Percentiles rank a stretch among this genome's conserved stretches.
phyloP scores from a whole-genome alignment of 1,140 invertebrate species.

The Tribolium castaneum region DNA sequence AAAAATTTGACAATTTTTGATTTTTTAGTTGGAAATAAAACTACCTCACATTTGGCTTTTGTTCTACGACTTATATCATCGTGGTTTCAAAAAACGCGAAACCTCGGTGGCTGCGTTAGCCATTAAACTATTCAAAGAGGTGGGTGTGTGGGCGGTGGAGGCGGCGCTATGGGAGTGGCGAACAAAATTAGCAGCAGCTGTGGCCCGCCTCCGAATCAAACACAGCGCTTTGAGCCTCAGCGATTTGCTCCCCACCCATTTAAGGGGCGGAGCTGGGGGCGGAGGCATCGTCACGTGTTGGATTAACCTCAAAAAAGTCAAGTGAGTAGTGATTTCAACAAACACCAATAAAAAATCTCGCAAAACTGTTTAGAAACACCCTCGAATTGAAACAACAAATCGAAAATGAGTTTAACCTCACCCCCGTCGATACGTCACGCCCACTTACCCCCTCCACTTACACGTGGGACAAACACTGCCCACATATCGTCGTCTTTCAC shows the following conservation, averaged over 20 bases:
- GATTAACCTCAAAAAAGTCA: slow-evolving; percentile 79
- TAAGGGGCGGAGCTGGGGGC: slow-evolving; percentile 73
- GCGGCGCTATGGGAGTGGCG: slow-evolving; percentile 71
- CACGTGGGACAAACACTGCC: slow-evolving; percentile 76
- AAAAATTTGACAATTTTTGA: no score
- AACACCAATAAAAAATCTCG: no score
- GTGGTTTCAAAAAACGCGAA: slow-evolving; percentile 67
- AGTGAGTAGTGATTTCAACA: slow-evolving; percentile 62
- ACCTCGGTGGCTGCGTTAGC: slow-evolving; percentile 60
- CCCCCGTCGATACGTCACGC: slow-evolving; percentile 54
- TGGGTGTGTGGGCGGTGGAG: slow-evolving; percentile 69
- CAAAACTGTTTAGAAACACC: slow-evolving; percentile 34
- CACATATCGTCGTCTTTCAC: slow-evolving; percentile 76
- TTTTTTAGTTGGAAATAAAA: slow-evolving; percentile 58
- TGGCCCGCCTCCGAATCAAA: slow-evolving; percentile 75
- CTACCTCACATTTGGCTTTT: slow-evolving; percentile 70
- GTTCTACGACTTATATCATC: slow-evolving; percentile 72
- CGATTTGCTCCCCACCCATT: slow-evolving; percentile 74
- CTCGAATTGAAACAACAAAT: slow-evolving; percentile 51
- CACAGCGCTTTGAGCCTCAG: slow-evolving; percentile 75
- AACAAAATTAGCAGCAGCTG: slow-evolving; percentile 75
- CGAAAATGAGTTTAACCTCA: slow-evolving; percentile 51
- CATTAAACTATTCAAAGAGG: slow-evolving; percentile 63
- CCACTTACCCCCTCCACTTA: slow-evolving; percentile 66
- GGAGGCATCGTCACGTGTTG: slow-evolving; percentile 76